Conservation (phyloP, 1,140 invertebrate genomes). For the Drosophila suzukii region DNA sequence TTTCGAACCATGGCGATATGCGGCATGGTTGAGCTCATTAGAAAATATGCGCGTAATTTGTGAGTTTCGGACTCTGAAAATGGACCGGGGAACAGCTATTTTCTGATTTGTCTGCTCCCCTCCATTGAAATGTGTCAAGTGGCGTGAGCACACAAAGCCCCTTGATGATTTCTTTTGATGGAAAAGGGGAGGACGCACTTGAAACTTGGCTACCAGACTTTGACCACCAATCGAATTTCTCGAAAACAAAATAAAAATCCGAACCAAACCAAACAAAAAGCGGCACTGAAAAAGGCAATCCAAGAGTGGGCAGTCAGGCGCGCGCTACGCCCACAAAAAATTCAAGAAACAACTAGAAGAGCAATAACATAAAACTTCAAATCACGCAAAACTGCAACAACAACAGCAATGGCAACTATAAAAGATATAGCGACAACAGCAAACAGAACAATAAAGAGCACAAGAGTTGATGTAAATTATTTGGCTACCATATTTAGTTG, state of each 20-base stretch:
- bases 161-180: constrained; percentile 22
- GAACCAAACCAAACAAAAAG: constrained; percentile 45
- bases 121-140: constrained; percentile 77
- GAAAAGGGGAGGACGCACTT: constrained; percentile 49
- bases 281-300: constrained; percentile 70
- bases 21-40: constrained; percentile 77
- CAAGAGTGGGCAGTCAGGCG: constrained; percentile 65
- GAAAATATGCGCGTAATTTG: constrained; percentile 82
- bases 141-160: constrained; percentile 40
- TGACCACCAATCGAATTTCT: constrained; percentile 74
- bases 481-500: constrained; percentile 80
- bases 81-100: constrained; percentile 44
- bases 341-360: constrained; percentile 52
- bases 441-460: constrained; percentile 68
- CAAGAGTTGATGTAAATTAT: constrained; percentile 78
- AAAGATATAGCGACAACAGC: constrained; percentile 44
- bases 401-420: constrained; percentile 33
- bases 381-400: constrained; percentile 67
- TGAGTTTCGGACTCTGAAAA: constrained; percentile 44
- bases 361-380: constrained; percentile 77
- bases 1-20: constrained; percentile 70
- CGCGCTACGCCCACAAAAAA: constrained; percentile 62
- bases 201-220: constrained; percentile 64
- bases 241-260: constrained; percentile 18
- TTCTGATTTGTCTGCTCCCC: constrained; percentile 54